Conservation (phyloP, 2,888 invertebrate genomes). For the Anarsia innoxiella region DNA sequence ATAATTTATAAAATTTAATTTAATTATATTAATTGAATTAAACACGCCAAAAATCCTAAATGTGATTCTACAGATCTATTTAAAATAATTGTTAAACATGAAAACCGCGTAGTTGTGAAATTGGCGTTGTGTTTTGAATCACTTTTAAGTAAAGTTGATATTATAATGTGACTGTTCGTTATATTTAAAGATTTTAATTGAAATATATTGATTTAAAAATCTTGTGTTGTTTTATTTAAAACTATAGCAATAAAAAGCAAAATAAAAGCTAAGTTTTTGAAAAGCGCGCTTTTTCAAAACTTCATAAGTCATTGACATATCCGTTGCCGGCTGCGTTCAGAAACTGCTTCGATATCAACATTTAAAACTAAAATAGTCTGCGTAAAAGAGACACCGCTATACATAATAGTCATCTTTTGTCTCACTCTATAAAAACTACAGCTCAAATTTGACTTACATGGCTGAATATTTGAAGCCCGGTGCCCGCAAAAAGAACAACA, state of each 20-base stretch:
- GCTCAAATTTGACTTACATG: too few relatives aligned
- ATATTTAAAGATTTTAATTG: slow-evolving; percentile 68
- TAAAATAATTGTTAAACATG: slow-evolving; percentile 23
- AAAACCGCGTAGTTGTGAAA: slow-evolving; percentile 63
- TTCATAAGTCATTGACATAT: too few relatives aligned
- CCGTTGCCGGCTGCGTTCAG: too few relatives aligned
- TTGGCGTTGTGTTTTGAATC: slow-evolving; percentile 64
- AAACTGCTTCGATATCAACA: too few relatives aligned
- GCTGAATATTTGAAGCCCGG: neutral
- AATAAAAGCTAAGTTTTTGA: neutral
- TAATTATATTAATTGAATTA: slow-evolving; percentile 7
- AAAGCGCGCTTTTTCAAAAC: too few relatives aligned
- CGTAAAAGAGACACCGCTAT: too few relatives aligned
- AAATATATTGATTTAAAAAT: slow-evolving; percentile 53
- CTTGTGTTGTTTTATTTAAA: slow-evolving; percentile 22
- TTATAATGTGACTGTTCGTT: slow-evolving; percentile 55
- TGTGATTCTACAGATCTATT: slow-evolving; percentile 32
- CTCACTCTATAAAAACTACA: too few relatives aligned
- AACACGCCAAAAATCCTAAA: slow-evolving; percentile 28
- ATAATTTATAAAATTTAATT: too few relatives aligned
- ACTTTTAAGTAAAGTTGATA: slow-evolving; percentile 47
- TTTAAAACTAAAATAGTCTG: too few relatives aligned
- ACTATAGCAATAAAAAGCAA: slow-evolving; percentile 3
- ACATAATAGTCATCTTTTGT: too few relatives aligned
- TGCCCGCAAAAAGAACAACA: slow-evolving; percentile 24